Evolutionary conservation across 2,113 vertebrate species (phyloP), one percentile per base, ranked within the genome.

Genomic region (Tragulus kanchil): DNA sequence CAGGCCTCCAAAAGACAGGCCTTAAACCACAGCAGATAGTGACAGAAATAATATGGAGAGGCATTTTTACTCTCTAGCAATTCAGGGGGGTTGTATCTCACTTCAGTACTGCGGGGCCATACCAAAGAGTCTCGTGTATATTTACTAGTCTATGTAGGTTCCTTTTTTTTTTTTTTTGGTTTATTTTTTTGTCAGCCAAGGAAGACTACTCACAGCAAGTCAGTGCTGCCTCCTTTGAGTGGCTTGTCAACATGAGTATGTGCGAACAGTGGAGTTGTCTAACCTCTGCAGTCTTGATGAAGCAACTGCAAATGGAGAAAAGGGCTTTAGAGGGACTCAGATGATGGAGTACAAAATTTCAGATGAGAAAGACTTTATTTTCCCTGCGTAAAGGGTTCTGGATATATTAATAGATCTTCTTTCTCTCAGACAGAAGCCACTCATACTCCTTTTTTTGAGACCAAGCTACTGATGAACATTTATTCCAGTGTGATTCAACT

Each of bases 221-320:
- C 98, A 98, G 98, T 98, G 98, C 98, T 99, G 98, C 97, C 98
- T 98, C 98, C 98, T 98, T 99, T 99, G 98, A 98, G 99, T 98
- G 99, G 98, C 98, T 98, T 98, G 99, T 99, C 99, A 99, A 99
- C 99, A 99, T 98, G 99, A 99, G 98, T 99, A 99, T 98, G 99
- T 99, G 98, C 99, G 99, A 99, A 99, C 99, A 99, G 99, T 99
- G 98, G 99, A 99, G 99, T 99, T 99, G 99, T 99, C 99, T 99
- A 99, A 98, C 98, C 99, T 99, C 99, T 99, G 99, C 98, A 99
- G 98, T 97, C 99, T 99, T 96, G 99, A 99, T 92, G 99, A 99
- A 96, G 99, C 99, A 98, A 99, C 99, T 99, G 98, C 90, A 98
- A 99, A 99, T 93, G 97, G 98, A 97, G 98, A 98, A 97, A 95